These are phyloP conservation scores for Paedocypris micromegethes DNA, from an alignment of 2,797 vertebrate genomes.

Conservation along the genomic window DNA sequence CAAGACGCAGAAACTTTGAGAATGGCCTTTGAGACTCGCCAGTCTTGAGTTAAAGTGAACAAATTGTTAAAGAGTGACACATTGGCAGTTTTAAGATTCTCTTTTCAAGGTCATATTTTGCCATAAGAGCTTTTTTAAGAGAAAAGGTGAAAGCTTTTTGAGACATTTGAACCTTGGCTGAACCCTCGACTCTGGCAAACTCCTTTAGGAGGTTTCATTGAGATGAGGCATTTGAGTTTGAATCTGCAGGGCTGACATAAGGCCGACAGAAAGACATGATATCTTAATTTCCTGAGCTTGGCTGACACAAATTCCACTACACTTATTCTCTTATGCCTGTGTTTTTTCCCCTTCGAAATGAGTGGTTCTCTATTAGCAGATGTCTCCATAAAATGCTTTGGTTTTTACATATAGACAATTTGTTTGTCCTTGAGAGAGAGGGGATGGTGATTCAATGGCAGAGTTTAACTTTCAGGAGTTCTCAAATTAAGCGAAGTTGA, in stretches of 20 bases:
- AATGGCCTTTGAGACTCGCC: too few relatives aligned
- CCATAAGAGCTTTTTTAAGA: constrained; percentile 33
- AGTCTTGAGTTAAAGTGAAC: too few relatives aligned
- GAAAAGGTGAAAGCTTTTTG: constrained; percentile 68
- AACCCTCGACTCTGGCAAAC: constrained; percentile 81
- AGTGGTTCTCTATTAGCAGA: constrained; percentile 76
- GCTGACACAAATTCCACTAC: constrained; percentile 92
- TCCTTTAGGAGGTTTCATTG: constrained; percentile 73
- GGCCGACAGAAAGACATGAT: constrained; percentile 95
- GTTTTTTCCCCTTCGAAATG: constrained; percentile 50
- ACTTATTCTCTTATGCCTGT: constrained; percentile 86
- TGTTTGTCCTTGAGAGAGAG: constrained; percentile 66
- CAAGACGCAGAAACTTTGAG: too few relatives aligned
- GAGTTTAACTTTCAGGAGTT: constrained; percentile 63
- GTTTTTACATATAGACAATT: constrained; percentile 84
- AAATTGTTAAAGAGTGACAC: too few relatives aligned
- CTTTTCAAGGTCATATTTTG: too few relatives aligned
- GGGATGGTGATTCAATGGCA: constrained; percentile 45
- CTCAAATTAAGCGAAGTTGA: constrained; percentile 65
- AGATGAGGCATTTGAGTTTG: constrained; percentile 84
- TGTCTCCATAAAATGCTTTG: constrained; percentile 68
- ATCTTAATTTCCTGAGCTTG: constrained; percentile 95
- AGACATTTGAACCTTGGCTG: constrained; percentile 91
- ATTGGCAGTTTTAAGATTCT: too few relatives aligned
- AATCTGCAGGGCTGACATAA: constrained; percentile 89